Evolutionary conservation across 1,140 invertebrate species (phyloP).

Genomic region (Drosophila melanica): DNA sequence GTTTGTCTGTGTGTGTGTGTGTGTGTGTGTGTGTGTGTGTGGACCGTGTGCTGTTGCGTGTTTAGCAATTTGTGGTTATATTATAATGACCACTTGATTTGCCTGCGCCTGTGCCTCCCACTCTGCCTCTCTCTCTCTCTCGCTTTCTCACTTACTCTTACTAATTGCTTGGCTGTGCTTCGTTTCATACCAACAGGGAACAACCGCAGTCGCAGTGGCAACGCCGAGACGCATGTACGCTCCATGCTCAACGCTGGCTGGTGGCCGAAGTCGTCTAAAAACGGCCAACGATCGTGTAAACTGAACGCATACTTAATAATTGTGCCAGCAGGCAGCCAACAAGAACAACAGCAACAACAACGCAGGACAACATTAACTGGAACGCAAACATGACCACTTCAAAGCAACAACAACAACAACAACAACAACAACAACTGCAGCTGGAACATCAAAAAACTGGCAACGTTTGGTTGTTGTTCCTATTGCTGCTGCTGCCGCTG

Average conservation of each 20-base stretch:
- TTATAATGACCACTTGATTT: conserved; percentile 81
- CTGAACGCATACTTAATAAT: conserved; percentile 38
- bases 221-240: conserved; percentile 75
- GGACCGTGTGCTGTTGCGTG: conserved; percentile 59
- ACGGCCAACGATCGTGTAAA: conserved; percentile 44
- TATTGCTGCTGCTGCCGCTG: conserved; percentile 53
- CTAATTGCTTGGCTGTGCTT: conserved; percentile 46
- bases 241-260: conserved; percentile 66
- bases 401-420: conserved; percentile 52
- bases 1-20: conserved; percentile 12
- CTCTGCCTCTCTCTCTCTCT: neutral
- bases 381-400: conserved; percentile 57
- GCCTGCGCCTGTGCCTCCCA: conserved; percentile 45
- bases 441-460: conserved; percentile 25
- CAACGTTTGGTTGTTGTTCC: conserved; percentile 13
- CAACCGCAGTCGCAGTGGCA: conserved; percentile 60
- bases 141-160: conserved; percentile 22
- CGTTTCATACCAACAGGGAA: conserved; percentile 30
- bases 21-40: conserved; percentile 18
- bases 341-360: conserved; percentile 16
- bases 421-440: conserved; percentile 28
- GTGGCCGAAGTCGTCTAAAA: conserved; percentile 65
- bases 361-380: conserved; percentile 23
- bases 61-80: conserved; percentile 79
- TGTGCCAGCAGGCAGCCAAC: conserved; percentile 2